Percentiles rank a stretch among this genome's conserved stretches.
phyloP scores from a whole-genome alignment of 2,888 invertebrate genomes.

The Eupeodes latifasciatus region DNA sequence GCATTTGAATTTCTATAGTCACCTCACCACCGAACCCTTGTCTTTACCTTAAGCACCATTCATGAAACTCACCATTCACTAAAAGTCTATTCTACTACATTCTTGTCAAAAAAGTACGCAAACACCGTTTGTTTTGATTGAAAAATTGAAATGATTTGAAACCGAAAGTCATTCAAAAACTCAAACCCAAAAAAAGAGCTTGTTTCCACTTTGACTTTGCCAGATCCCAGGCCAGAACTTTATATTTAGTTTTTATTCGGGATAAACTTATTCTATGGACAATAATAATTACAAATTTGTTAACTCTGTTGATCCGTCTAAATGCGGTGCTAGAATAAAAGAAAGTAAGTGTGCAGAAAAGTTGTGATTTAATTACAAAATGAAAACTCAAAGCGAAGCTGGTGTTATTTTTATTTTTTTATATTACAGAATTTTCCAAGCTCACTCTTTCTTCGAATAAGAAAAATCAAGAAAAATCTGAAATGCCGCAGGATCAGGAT shows the following conservation, averaged over 20 bases:
- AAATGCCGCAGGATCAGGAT: slow-evolving; percentile 58
- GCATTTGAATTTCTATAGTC: too few relatives aligned
- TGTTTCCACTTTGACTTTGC: not conserved
- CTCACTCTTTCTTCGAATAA: slow-evolving; percentile 82
- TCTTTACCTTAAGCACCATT: too few relatives aligned
- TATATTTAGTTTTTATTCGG: slow-evolving; percentile 9
- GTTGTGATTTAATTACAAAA: not conserved
- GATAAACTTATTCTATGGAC: slow-evolving; percentile 48
- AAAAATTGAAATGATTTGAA: slow-evolving; percentile 43
- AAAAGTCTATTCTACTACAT: slow-evolving; percentile 25
- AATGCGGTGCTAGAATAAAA: slow-evolving; percentile 80
- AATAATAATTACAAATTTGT: slow-evolving; percentile 80
- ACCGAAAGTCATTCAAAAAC: not conserved
- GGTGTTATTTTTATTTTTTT: not conserved
- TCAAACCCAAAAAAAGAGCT: not conserved
- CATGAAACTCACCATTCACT: too few relatives aligned
- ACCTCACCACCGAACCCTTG: too few relatives aligned
- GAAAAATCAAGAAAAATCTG: slow-evolving; percentile 70
- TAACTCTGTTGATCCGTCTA: slow-evolving; percentile 81
- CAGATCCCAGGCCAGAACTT: too few relatives aligned
- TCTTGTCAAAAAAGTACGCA: not conserved
- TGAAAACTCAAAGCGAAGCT: not conserved
- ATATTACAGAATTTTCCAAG: slow-evolving; percentile 80
- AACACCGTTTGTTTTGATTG: slow-evolving; percentile 66
- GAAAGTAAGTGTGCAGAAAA: slow-evolving; percentile 78